Conservation (phyloP, 1,140 invertebrate genomes). For the Brachionus manjavacas region DNA sequence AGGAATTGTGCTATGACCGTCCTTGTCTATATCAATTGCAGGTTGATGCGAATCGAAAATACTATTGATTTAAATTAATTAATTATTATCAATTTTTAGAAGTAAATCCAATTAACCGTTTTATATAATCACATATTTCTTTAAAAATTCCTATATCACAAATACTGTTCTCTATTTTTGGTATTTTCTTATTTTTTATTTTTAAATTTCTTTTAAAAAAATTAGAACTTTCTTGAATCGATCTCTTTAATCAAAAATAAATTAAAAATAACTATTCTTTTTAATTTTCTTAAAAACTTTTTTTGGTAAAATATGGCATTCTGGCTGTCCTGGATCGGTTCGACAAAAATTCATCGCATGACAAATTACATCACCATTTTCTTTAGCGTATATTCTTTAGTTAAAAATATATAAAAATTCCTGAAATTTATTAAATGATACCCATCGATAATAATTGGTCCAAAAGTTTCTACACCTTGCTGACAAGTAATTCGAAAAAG, state of each 20-base stretch:
- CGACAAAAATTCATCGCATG: slow-evolving; percentile 48
- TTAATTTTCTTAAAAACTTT: background rate
- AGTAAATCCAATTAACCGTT: background rate
- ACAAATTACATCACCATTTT: slow-evolving; percentile 52
- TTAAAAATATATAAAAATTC: background rate
- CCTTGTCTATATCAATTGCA: slow-evolving; percentile 49
- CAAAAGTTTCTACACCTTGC: slow-evolving; percentile 44
- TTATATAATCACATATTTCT: slow-evolving; percentile 45
- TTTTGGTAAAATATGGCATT: slow-evolving; percentile 46
- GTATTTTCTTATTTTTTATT: background rate
- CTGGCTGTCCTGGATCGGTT: slow-evolving; percentile 45
- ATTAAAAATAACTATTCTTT: background rate
- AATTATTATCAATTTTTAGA: background rate
- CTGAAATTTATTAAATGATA: background rate
- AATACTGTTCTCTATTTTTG: background rate
- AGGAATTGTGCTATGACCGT: slow-evolving; percentile 50
- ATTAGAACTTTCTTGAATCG: background rate
- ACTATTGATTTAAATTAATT: slow-evolving; percentile 20
- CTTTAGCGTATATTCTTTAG: slow-evolving; percentile 46
- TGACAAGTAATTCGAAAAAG: slow-evolving; percentile 46
- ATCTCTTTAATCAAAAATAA: background rate
- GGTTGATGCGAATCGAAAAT: slow-evolving; percentile 48
- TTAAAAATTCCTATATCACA: slow-evolving; percentile 21
- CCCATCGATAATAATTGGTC: slow-evolving; percentile 47
- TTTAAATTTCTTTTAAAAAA: background rate